Evolutionary conservation across 2,113 vertebrate species (phyloP).

Genomic region (Trinectes maculatus): DNA sequence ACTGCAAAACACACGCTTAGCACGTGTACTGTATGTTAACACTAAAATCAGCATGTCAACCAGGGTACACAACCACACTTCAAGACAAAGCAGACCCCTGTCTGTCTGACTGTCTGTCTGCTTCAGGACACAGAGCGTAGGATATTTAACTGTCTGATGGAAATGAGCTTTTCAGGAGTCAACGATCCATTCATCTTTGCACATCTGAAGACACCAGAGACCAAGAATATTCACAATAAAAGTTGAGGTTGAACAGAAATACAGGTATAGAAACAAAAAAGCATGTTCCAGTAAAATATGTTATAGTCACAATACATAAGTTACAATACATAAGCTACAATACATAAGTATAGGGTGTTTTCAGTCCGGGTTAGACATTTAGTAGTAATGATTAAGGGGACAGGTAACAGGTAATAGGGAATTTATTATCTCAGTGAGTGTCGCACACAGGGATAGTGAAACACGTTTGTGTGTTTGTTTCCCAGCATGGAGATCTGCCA

Average conservation of each 20-base stretch:
- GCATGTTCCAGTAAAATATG: too few species aligned
- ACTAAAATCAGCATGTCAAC: conserved; percentile 1
- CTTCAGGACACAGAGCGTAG: not conserved
- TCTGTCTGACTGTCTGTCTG: too few species aligned
- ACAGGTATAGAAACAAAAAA: too few species aligned
- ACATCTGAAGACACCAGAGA: not conserved
- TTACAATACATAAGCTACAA: too few species aligned
- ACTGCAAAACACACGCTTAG: conserved; percentile 11
- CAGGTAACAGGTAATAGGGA: too few species aligned
- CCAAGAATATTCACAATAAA: too few species aligned
- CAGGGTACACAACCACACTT: not conserved
- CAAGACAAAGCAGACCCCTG: conserved; percentile 31
- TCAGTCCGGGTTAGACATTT: too few species aligned
- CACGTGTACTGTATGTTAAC: too few species aligned
- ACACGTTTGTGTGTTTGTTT: conserved; percentile 4
- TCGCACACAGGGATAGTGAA: not conserved
- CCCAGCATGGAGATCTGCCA: conserved; percentile 99
- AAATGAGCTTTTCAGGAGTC: not conserved
- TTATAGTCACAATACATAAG: too few species aligned
- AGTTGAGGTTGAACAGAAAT: too few species aligned
- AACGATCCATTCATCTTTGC: not conserved
- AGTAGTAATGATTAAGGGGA: too few species aligned
- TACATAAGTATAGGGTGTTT: too few species aligned
- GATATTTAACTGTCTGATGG: not conserved
- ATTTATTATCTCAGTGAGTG: not conserved